phyloP scores from a whole-genome alignment of 2,888 invertebrate genomes.

The Gisinianus flammeolus region DNA sequence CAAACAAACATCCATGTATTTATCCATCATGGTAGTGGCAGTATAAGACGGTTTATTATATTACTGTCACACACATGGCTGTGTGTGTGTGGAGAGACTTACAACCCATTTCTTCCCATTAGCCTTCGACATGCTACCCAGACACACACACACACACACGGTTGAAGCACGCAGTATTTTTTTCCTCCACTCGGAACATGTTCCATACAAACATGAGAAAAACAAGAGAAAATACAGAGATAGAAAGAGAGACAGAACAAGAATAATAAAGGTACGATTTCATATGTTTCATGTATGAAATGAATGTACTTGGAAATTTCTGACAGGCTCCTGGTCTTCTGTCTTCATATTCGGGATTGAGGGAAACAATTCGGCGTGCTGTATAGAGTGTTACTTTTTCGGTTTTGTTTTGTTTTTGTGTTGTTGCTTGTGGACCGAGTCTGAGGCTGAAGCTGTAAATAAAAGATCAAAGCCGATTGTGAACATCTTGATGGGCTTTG shows the following conservation, averaged over 20 bases:
- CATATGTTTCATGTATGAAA: no score
- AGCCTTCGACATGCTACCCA: no score
- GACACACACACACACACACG: no score
- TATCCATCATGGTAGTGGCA: neutral
- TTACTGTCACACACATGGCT: constrained; percentile 6
- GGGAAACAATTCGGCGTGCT: neutral
- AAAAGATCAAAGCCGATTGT: constrained; percentile 34
- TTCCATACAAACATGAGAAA: no score
- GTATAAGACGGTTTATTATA: neutral
- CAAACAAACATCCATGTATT: neutral
- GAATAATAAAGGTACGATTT: no score
- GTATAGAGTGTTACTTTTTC: neutral
- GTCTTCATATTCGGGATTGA: neutral
- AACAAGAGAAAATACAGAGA: no score
- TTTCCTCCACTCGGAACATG: neutral
- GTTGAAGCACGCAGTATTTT: neutral
- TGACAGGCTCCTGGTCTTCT: neutral
- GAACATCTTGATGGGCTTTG: constrained; percentile 27
- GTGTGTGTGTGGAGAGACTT: no score
- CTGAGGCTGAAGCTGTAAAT: constrained; percentile 4
- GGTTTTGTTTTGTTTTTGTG: neutral
- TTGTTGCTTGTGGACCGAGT: neutral
- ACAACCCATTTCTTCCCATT: no score
- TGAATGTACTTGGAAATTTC: neutral
- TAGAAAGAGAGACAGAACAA: no score